Conservation (phyloP, 2,113 vertebrate species). For the Hassar affinis region DNA sequence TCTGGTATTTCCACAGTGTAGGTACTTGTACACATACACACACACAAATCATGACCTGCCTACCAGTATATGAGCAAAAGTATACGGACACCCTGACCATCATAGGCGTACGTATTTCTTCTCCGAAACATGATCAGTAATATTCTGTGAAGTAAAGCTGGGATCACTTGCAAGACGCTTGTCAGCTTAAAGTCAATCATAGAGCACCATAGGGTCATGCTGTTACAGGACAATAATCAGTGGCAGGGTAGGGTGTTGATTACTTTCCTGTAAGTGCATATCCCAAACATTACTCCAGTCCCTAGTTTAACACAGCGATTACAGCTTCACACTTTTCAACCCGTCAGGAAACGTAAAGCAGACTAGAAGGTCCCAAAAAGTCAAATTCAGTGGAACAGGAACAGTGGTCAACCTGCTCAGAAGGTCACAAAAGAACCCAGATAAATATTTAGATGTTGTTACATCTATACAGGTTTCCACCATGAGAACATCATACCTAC, state of each 20-base stretch:
- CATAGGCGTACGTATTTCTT: not conserved
- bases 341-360: no score
- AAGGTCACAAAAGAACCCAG: no score
- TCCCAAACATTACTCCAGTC: no score
- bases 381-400: no score
- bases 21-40: constrained; percentile 19
- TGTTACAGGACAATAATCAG: not conserved
- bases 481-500: no score
- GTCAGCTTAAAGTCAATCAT: not conserved
- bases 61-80: not conserved
- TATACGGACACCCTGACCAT: not conserved
- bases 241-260: not conserved
- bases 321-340: no score
- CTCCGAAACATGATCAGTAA: not conserved
- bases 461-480: no score
- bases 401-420: no score
- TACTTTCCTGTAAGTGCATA: not conserved
- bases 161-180: not conserved
- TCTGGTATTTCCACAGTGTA: not conserved
- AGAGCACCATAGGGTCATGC: not conserved
- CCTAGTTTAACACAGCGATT: no score
- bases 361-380: no score
- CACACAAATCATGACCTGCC: not conserved
- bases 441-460: no score
- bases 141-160: not conserved